phyloP scores from a whole-genome alignment of 1,140 invertebrate species.

The Thaumatotibia leucotreta region DNA sequence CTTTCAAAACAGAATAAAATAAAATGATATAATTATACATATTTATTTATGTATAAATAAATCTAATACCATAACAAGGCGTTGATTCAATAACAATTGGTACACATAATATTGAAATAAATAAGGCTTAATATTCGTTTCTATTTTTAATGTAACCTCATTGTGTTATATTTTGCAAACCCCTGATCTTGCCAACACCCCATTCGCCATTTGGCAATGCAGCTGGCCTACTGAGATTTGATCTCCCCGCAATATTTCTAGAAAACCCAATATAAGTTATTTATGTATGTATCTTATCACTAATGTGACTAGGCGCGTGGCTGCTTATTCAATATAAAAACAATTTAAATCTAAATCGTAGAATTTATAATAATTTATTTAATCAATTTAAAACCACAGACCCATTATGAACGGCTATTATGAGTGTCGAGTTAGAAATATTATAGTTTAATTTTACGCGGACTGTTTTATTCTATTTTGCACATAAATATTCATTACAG shows the following conservation, averaged over 20 bases:
- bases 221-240: constrained; percentile 6
- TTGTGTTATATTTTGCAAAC: not conserved
- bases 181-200: not conserved
- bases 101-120: not conserved
- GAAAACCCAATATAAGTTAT: constrained; percentile 58
- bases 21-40: too few species aligned
- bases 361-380: not conserved
- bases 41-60: not conserved
- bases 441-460: not conserved
- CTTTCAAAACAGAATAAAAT: too few species aligned
- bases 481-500: not conserved
- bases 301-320: constrained; percentile 48
- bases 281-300: constrained; percentile 58
- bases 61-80: not conserved
- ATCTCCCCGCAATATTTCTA: constrained; percentile 17
- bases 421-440: not conserved
- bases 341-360: constrained; percentile 37
- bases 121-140: not conserved
- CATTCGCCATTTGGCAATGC: not conserved
- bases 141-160: not conserved
- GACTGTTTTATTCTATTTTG: not conserved
- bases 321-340: constrained; percentile 48
- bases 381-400: constrained; percentile 10
- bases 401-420: not conserved
- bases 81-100: not conserved